Conservation (phyloP, 2,797 vertebrate genomes). For the Protosalanx chinensis region DNA sequence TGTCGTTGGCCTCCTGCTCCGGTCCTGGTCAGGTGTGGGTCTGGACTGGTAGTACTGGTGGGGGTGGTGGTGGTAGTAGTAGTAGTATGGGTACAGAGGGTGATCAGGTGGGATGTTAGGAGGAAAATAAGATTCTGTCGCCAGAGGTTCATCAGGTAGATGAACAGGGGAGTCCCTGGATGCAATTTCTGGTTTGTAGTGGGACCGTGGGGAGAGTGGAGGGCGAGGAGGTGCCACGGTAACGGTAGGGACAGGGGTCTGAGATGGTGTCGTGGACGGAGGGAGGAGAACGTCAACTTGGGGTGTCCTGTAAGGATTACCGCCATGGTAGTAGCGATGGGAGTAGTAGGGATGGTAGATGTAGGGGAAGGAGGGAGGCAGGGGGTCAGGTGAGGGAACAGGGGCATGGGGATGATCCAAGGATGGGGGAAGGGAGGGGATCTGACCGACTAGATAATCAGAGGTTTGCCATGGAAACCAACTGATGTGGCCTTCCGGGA, state of each 20-base stretch:
- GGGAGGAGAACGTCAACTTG: background rate
- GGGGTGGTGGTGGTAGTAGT: conserved; percentile 20
- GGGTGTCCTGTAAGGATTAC: conserved; percentile 12
- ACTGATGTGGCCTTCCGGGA: background rate
- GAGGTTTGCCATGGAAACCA: background rate
- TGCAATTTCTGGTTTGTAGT: background rate
- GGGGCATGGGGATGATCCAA: background rate
- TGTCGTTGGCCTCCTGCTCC: background rate
- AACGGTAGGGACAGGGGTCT: background rate
- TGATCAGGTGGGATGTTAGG: background rate
- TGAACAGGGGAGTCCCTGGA: background rate
- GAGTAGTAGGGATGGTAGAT: conserved; percentile 33
- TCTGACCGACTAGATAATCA: background rate
- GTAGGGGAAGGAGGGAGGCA: conserved; percentile 20
- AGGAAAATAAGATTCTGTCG: background rate
- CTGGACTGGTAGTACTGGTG: conserved; percentile 15
- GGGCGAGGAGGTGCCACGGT: background rate
- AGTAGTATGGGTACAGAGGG: conserved; percentile 16
- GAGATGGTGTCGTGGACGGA: conserved; percentile 13
- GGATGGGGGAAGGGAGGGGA: background rate
- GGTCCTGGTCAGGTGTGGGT: background rate
- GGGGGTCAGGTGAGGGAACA: conserved; percentile 6
- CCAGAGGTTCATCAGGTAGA: background rate
- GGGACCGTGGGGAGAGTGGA: background rate
- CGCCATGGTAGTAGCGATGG: conserved; percentile 22